Conservation (phyloP, 2,113 vertebrate species). For the Callochromis pleurospilus region DNA sequence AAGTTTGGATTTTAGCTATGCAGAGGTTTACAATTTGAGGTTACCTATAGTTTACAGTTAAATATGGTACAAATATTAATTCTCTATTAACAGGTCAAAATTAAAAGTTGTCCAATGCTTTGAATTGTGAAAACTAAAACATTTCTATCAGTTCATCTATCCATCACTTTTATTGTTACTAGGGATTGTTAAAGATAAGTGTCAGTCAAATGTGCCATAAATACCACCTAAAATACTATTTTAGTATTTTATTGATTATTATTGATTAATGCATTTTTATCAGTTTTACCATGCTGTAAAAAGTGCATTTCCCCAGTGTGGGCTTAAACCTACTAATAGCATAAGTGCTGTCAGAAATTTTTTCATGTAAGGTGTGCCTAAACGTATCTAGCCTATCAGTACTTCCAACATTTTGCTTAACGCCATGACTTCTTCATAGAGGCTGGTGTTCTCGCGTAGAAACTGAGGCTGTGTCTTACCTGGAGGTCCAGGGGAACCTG, state of each 20-base stretch:
- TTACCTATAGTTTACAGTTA: not conserved
- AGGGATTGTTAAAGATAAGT: not conserved
- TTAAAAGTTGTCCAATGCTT: not conserved
- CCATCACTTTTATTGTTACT: not conserved
- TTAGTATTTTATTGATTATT: not conserved
- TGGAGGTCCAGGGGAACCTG: conserved; percentile 84
- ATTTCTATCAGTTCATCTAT: not conserved
- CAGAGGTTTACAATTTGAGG: not conserved
- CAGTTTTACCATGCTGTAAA: not conserved
- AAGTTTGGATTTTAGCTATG: not conserved
- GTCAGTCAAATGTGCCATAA: not conserved
- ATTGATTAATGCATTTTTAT: not conserved
- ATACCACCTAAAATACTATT: not conserved
- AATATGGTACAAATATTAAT: not conserved
- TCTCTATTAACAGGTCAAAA: not conserved
- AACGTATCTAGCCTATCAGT: not conserved
- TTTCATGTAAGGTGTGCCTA: not conserved
- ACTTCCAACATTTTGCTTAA: not conserved
- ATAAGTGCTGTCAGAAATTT: not conserved
- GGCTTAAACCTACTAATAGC: not conserved
- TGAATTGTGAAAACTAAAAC: not conserved
- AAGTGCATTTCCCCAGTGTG: not conserved
- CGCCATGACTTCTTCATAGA: not conserved
- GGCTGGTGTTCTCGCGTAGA: not conserved
- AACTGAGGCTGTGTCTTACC: conserved; percentile 69